A percentile compares a stretch with the other conserved stretches of the same genome.
Conservation (phyloP, 2,888 invertebrate genomes). For the Coenonympha arcania region DNA sequence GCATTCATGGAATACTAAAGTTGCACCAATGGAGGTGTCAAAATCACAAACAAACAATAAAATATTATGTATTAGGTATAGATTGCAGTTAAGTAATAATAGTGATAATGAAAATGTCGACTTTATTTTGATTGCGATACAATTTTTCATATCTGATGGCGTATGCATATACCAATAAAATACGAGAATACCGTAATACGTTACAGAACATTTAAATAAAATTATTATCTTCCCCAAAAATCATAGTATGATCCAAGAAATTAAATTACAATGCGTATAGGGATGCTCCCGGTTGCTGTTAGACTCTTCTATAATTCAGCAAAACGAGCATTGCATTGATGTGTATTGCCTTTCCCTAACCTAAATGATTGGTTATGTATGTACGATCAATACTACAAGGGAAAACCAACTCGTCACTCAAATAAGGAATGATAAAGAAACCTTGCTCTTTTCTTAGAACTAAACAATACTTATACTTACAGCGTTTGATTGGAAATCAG, state of each 20-base stretch:
- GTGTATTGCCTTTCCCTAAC: conserved; percentile 48
- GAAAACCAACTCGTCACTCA: conserved; percentile 52
- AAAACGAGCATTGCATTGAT: conserved; percentile 51
- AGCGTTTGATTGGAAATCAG: no score
- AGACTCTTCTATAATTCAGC: conserved; percentile 48
- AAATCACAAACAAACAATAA: no score
- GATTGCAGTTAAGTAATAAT: no score
- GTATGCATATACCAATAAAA: not conserved
- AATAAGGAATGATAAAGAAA: conserved; percentile 26
- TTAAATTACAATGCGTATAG: conserved; percentile 14
- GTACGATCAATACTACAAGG: conserved; percentile 50
- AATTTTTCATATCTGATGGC: no score
- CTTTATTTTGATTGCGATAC: no score
- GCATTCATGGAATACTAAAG: no score
- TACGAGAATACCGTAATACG: not conserved
- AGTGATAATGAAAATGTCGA: no score
- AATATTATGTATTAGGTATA: no score
- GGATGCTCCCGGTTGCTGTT: conserved; percentile 36
- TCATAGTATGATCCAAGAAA: conserved; percentile 3
- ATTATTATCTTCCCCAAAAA: not conserved
- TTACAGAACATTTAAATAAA: not conserved
- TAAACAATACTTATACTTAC: not conserved
- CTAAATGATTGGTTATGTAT: conserved; percentile 48
- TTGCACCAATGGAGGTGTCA: no score
- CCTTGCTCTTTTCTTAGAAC: conserved; percentile 4